Conservation (phyloP, 2,888 invertebrate genomes). For the Cataglyphis livida region DNA sequence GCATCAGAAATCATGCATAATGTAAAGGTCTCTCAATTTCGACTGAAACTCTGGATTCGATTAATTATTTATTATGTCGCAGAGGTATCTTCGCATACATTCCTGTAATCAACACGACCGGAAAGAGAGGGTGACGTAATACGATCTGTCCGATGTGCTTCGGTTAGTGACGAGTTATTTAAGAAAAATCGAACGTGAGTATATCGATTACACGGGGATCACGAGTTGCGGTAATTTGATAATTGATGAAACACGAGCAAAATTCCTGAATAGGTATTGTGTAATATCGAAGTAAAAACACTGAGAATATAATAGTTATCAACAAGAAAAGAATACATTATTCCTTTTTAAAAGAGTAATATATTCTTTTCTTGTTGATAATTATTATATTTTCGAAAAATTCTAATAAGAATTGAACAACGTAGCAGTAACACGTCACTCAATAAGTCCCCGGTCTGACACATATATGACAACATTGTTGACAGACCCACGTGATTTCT, state of each 20-base stretch:
- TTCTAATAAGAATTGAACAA: not conserved
- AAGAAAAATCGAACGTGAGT: not conserved
- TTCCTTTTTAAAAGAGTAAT: too few species aligned
- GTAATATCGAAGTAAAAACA: not conserved
- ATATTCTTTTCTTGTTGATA: too few species aligned
- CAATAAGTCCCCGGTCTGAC: too few species aligned
- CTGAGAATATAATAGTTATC: not conserved
- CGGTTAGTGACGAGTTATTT: conserved; percentile 35
- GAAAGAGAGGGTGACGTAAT: conserved; percentile 54
- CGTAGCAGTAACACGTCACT: not conserved
- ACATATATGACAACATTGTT: too few species aligned
- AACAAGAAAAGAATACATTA: not conserved
- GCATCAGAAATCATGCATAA: conserved; percentile 51
- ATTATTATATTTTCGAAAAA: not conserved
- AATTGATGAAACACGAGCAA: conserved; percentile 11
- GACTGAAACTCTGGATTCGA: conserved; percentile 21
- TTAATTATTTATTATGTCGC: conserved; percentile 34
- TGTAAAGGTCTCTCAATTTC: conserved; percentile 52
- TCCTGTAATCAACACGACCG: not conserved
- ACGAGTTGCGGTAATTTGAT: conserved; percentile 25
- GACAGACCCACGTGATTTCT: too few species aligned
- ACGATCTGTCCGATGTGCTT: conserved; percentile 38
- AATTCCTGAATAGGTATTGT: not conserved
- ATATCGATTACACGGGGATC: conserved; percentile 27
- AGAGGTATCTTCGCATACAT: conserved; percentile 6